Evolutionary conservation across 1,140 invertebrate species (phyloP).

Genomic region (Trissolcus basalis): DNA sequence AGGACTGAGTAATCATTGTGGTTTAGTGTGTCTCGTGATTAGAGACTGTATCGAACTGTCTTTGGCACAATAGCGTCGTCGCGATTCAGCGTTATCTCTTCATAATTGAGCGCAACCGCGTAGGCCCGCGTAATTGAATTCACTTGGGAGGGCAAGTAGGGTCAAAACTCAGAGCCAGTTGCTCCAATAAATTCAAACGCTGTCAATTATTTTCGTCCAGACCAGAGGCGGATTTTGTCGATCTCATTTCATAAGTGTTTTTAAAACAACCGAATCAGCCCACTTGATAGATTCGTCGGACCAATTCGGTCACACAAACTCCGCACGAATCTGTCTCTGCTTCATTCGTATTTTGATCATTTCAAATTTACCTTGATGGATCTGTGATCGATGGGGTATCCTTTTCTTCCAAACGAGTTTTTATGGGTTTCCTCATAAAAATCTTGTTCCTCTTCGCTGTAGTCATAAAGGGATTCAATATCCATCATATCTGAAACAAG

Average conservation of each 20-base stretch:
- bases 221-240: constrained; percentile 40
- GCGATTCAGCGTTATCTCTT: constrained; percentile 58
- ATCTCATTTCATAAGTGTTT: constrained; percentile 23
- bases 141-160: constrained; percentile 60
- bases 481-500: constrained; percentile 70
- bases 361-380: constrained; percentile 66
- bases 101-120: constrained; percentile 61
- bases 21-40: too few species aligned
- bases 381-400: constrained; percentile 73
- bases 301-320: not conserved
- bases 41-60: constrained; percentile 34
- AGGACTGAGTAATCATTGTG: too few species aligned
- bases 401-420: constrained; percentile 66
- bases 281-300: too few species aligned
- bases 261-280: constrained; percentile 21
- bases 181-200: constrained; percentile 63
- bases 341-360: not conserved
- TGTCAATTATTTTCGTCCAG: constrained; percentile 59
- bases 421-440: constrained; percentile 72
- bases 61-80: constrained; percentile 55
- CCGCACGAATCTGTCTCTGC: not conserved
- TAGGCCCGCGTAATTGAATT: constrained; percentile 66
- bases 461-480: constrained; percentile 75
- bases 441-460: constrained; percentile 74
- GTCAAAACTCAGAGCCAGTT: constrained; percentile 61